Evolutionary conservation across 1,140 invertebrate genomes (phyloP), one percentile per base, ranked within the genome.

Genomic region (Drosophila punjabiensis): DNA sequence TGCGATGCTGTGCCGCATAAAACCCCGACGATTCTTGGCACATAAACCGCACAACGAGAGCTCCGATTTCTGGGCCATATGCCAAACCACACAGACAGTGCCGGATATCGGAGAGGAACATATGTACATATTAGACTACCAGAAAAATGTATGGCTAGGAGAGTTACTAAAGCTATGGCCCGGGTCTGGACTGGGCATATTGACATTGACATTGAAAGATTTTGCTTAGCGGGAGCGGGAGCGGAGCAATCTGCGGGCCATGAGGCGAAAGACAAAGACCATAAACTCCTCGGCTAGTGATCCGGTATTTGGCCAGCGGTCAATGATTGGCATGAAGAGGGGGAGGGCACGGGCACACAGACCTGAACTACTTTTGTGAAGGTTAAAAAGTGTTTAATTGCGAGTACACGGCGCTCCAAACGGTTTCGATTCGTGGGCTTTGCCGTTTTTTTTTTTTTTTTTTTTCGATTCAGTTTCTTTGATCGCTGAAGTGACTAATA

Each of bases 201-300:
- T 90, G 87, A 86, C 86, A 90, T 90, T 90, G 86, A 90, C 86
- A 90, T 90, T 90, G 86, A 86, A 90, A 90, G 86, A 84, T 79
- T 81, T 81, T 52, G 79, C 80, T 76, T 63, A 63, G 64, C 64
- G 47, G 32, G 20, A 64, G 63, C 18, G 16, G 59, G 67, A 74
- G 81, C 58, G 43, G 45, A 55, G 68, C 48, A 76, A 59, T n/a
- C 41, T 53, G 43, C 79, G 79, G 35, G 75, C 69, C 70, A 59
- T 58, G 64, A 63, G 65, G 65, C 53, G 37, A 56, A 35, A 59
- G 62, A 65, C 52, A 76, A 76, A 67, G 55, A 76, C 60, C 60
- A 77, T 61, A 78, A 79, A 70, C 77, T 64, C 55, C 77, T 64
- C 41, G 62, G 35, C 76, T 69, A 58, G 65, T 71, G 76, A 78